These are phyloP conservation scores for Sarotherodon lohbergeri DNA, from an alignment of 2,113 vertebrate species.

Conservation along the genomic window DNA sequence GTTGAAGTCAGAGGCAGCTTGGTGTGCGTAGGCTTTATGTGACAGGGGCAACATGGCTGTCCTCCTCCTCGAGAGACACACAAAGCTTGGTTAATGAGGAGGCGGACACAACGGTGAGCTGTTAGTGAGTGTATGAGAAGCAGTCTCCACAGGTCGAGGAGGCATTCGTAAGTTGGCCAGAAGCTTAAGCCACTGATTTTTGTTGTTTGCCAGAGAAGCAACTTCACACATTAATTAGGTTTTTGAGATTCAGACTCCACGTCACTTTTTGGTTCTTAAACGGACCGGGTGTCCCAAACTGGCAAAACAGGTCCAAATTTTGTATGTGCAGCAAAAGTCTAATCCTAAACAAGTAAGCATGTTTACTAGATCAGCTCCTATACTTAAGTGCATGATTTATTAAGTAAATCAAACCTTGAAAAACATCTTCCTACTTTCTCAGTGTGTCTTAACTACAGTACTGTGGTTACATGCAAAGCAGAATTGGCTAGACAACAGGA, in stretches of 20 bases:
- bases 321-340: not conserved
- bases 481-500: not conserved
- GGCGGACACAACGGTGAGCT: not conserved
- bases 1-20: conserved; percentile 62
- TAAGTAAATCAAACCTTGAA: not conserved
- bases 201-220: not conserved
- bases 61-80: not conserved
- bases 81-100: not conserved
- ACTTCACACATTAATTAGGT: not conserved
- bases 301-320: conserved; percentile 3
- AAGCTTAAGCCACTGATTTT: not conserved
- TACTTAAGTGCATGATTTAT: conserved; percentile 5
- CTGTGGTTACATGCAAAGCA: conserved; percentile 23
- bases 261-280: not conserved
- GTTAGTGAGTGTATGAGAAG: not conserved
- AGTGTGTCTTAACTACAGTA: not conserved
- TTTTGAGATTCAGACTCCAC: not conserved
- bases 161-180: conserved; percentile 6
- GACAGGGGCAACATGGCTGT: not conserved
- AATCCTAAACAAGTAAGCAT: not conserved
- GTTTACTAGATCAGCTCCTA: not conserved
- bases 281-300: not conserved
- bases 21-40: conserved; percentile 59
- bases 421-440: not conserved
- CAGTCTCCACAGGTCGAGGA: not conserved